Evolutionary conservation across 2,113 vertebrate genomes (phyloP).

Genomic region (Daubentonia madagascariensis): DNA sequence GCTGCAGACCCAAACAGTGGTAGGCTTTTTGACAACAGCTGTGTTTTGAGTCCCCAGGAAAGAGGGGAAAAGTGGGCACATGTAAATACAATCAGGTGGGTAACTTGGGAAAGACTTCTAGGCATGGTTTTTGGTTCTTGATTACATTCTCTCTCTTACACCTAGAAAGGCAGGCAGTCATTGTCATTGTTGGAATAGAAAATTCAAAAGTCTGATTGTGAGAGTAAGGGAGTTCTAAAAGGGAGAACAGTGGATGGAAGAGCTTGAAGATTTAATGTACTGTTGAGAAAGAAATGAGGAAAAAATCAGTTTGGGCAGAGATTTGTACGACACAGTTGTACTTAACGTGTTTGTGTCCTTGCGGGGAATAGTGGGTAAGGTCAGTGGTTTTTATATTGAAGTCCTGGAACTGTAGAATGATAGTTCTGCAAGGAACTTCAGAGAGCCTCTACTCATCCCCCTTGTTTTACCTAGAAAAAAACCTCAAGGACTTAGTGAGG

Average conservation of each 20-base stretch:
- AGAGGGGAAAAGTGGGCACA: not conserved
- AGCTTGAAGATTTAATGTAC: not conserved
- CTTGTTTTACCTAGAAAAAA: not conserved
- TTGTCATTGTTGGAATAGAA: not conserved
- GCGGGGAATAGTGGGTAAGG: not conserved
- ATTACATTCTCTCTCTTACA: not conserved
- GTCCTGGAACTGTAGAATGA: not conserved
- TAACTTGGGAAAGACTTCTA: not conserved
- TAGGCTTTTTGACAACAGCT: not conserved
- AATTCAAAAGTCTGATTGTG: not conserved
- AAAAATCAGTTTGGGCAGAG: not conserved
- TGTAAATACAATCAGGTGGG: not conserved
- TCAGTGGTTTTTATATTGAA: not conserved
- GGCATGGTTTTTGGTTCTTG: not conserved
- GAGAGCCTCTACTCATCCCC: not conserved
- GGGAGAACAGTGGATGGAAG: too few relatives aligned
- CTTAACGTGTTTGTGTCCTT: not conserved
- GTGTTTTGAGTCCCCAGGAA: not conserved
- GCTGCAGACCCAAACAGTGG: not conserved
- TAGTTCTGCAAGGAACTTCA: not conserved
- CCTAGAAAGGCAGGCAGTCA: not conserved
- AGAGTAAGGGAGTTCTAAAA: not conserved
- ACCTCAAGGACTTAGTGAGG: not conserved
- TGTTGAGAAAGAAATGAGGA: not conserved
- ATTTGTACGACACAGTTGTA: not conserved